Evolutionary conservation across 2,888 invertebrate genomes (phyloP), one percentile per base, ranked within the genome.

Genomic region (Eupsilia transversa): DNA sequence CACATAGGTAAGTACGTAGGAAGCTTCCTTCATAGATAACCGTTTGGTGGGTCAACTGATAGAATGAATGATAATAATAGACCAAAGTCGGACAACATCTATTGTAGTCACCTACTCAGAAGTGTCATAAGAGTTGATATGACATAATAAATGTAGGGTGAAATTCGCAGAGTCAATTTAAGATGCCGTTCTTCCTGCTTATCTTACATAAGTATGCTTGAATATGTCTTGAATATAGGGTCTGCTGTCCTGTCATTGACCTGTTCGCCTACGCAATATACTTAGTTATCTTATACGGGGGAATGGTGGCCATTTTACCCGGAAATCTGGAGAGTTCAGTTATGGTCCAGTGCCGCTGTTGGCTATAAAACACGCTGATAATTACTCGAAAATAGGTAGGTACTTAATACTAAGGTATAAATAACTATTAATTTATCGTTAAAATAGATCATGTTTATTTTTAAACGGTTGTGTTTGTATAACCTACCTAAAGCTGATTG

Each of bases 1-100:
- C 64, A 60, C 33, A 14, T 46, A 56, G 20, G 20, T n/a, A 10
- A 2, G 35, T 65, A 41, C 14, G 9, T 59, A 65, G 14, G 23
- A 70, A 64, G 23, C n/a, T 73, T 71, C 57, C 71, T 69, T 56
- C 23, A 74, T 54, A 77, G 67, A 79, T 79, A 74, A 76, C 27
- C 10, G 43, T 64, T 60, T 68, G 52, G 46, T 77, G 59, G 69
- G 78, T 84, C 72, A 74, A 77, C 67, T 69, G 71, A 77, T 86
- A 77, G 7, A 70, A 41, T 67, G 49, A 76, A 74, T 74, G 60
- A 63, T n/a, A n/a, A n/a, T n/a, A n/a, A n/a, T 74, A 72, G 35
- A 66, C 54, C 72, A 84, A 73, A 74, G 76, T 65, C 72, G 56
- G 17, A n/a, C 7, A 70, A 72, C 38, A 75, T 43, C 27, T 52